Percentiles rank a stretch among this genome's conserved stretches.
phyloP scores from a whole-genome alignment of 2,113 vertebrate genomes.

The Ophthalmolycus amberensis region DNA sequence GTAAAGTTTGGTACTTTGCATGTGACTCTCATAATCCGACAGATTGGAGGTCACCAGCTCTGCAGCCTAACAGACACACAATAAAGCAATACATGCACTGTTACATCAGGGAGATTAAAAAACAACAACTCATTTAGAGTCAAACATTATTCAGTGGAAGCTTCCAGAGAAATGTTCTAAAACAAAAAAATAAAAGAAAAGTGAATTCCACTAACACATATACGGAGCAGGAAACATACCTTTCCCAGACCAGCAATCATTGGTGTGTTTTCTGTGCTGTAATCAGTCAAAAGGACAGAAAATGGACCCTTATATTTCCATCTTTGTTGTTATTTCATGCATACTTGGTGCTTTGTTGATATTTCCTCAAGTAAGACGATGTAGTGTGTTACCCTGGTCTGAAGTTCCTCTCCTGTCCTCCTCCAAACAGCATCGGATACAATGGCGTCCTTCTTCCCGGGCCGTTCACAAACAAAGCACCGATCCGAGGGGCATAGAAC shows the following conservation, averaged over 20 bases:
- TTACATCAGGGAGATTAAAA: not conserved
- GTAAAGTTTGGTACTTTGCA: conserved; percentile 86
- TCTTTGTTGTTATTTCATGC: not conserved
- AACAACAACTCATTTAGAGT: not conserved
- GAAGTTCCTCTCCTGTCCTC: conserved; percentile 94
- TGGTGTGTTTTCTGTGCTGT: conserved; percentile 95
- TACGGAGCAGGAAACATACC: conserved; percentile 76
- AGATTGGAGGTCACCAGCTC: conserved; percentile 90
- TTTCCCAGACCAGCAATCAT: conserved; percentile 97
- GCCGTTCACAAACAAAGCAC: conserved; percentile 86
- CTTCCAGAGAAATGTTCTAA: not conserved
- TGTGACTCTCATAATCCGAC: conserved; percentile 86
- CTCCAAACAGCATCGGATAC: conserved; percentile 92
- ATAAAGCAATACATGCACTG: not conserved
- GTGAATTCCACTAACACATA: not conserved
- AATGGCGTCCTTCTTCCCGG: conserved; percentile 85
- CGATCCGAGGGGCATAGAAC: conserved; percentile 94
- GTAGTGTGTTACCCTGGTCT: conserved; percentile 90
- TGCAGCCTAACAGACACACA: conserved; percentile 86
- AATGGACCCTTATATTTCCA: not conserved
- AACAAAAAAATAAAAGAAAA: not conserved
- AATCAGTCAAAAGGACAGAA: conserved; percentile 52
- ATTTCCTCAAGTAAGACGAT: not conserved
- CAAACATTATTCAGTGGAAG: not conserved
- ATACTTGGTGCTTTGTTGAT: not conserved